phyloP scores from a whole-genome alignment of 2,113 vertebrate species.

The Mus musculus region DNA sequence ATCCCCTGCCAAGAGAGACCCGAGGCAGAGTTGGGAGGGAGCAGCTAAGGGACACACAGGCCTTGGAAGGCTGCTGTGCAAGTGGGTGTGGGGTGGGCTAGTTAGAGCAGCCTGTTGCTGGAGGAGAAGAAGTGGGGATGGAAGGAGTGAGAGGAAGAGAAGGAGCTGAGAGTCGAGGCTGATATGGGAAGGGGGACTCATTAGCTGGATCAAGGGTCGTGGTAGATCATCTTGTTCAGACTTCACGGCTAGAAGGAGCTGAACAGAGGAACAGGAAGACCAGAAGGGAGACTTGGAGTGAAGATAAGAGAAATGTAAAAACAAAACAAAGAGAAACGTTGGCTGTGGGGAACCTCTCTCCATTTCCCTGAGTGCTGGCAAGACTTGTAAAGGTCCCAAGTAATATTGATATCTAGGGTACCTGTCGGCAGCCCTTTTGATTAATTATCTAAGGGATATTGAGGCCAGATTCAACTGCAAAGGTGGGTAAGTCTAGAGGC shows the following conservation, averaged over 20 bases:
- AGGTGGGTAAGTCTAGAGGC: not conserved
- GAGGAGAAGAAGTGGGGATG: not conserved
- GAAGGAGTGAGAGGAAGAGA: not conserved
- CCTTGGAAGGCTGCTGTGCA: not conserved
- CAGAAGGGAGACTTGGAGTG: not conserved
- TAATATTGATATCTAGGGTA: not conserved
- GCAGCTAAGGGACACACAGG: not conserved
- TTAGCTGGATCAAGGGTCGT: not conserved
- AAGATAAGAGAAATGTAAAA: not conserved
- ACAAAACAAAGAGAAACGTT: not conserved
- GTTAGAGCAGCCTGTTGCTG: not conserved
- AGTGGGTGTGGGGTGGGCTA: not conserved
- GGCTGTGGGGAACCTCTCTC: not conserved
- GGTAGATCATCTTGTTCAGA: not conserved
- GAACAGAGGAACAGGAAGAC: not conserved
- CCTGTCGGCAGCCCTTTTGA: not conserved
- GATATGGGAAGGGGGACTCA: not conserved
- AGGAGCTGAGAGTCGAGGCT: not conserved
- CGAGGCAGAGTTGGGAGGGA: not conserved
- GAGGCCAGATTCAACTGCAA: not conserved
- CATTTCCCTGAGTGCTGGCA: not conserved
- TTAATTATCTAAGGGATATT: not conserved
- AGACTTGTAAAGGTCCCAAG: not conserved
- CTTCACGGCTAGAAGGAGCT: not conserved
- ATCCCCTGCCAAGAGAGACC: not conserved